Evolutionary conservation across 2,797 vertebrate species (phyloP).

Genomic region (Erethizon dorsatum): DNA sequence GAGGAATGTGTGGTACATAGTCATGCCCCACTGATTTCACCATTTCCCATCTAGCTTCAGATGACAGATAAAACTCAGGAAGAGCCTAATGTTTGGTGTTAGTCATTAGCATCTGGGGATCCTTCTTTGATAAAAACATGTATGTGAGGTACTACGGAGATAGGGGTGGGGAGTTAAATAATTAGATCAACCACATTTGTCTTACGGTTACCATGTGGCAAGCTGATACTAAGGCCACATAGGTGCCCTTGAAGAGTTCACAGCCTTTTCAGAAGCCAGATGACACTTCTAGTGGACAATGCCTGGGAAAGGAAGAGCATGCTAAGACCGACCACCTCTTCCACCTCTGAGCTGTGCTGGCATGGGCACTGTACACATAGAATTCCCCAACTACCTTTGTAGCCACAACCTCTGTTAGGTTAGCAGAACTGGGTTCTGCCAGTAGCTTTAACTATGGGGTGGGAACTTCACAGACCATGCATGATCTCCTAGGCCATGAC

Average conservation of each 20-base stretch:
- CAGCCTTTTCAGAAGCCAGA: not conserved
- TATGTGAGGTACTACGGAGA: not conserved
- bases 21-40: not conserved
- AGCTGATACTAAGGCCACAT: not conserved
- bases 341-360: not conserved
- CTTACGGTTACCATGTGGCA: not conserved
- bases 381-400: not conserved
- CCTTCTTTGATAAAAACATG: not conserved
- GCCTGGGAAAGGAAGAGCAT: not conserved
- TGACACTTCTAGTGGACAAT: not conserved
- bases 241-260: not conserved
- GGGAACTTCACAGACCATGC: not conserved
- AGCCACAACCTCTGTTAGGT: not conserved
- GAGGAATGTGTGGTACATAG: too few relatives aligned
- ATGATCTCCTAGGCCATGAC: not conserved
- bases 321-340: not conserved
- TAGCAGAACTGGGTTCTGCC: not conserved
- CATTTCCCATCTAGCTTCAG: not conserved
- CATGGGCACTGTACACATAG: fast-evolving
- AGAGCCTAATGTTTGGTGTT: not conserved
- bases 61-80: not conserved
- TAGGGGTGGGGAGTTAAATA: not conserved
- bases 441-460: not conserved
- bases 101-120: not conserved
- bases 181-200: not conserved